Evolutionary conservation across 2,113 vertebrate species (phyloP).

Genomic region (Siniperca chuatsi): DNA sequence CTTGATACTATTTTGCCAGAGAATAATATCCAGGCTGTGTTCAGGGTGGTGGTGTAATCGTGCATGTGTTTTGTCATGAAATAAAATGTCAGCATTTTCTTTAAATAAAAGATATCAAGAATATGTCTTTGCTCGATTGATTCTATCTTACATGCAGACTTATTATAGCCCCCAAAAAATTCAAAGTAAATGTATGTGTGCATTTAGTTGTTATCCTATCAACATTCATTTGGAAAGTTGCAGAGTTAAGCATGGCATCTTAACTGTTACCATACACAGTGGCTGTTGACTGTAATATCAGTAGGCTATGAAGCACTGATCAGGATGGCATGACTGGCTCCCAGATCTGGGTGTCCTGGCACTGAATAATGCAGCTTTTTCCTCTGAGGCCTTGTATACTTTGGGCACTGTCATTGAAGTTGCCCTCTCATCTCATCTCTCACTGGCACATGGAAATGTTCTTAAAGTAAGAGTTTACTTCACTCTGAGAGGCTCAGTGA

Average conservation of each 20-base stretch:
- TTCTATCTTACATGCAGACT: background rate
- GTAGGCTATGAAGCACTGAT: constrained; percentile 71
- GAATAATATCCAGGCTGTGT: constrained; percentile 63
- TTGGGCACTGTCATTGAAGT: constrained; percentile 72
- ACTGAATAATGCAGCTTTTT: constrained; percentile 84
- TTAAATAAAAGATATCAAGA: background rate
- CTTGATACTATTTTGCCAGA: constrained; percentile 68
- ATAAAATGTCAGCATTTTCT: constrained; percentile 27
- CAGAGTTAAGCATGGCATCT: constrained; percentile 25
- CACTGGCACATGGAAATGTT: constrained; percentile 76
- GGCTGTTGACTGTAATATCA: constrained; percentile 78
- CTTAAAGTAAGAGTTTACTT: constrained; percentile 74
- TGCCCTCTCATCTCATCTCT: constrained; percentile 75
- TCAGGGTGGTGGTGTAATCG: constrained; percentile 16
- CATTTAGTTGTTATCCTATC: background rate
- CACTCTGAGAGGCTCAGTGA: constrained; percentile 63
- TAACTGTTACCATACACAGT: constrained; percentile 48
- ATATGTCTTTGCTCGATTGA: constrained; percentile 13
- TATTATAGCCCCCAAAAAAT: background rate
- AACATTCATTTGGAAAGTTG: constrained; percentile 45
- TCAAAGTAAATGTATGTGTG: background rate
- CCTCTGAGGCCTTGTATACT: constrained; percentile 66
- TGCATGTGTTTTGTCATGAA: constrained; percentile 23
- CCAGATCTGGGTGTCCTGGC: constrained; percentile 65
- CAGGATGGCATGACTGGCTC: constrained; percentile 65